Evolutionary conservation across 92 coral and sea anemone genomes (phyloP).

Genomic region (Siderastrea radians): DNA sequence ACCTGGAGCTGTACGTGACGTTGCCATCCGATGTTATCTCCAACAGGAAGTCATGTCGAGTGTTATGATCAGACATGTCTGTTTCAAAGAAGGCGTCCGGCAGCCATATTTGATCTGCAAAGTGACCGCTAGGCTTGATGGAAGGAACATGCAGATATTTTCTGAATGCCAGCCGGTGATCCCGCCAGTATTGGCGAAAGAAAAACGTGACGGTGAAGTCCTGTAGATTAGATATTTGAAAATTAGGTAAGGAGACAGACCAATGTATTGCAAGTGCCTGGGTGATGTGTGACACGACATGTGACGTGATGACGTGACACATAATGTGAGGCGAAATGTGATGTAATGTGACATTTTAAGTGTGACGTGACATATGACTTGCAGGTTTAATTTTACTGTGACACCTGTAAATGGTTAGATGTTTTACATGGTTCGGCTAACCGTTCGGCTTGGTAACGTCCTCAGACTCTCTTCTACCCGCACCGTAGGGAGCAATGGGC

Average conservation of each 20-base stretch:
- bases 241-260: background rate
- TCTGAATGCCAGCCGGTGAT: conserved; percentile 76
- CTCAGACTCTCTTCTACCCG: too few species aligned
- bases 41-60: conserved; percentile 52
- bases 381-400: too few species aligned
- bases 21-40: conserved; percentile 56
- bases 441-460: too few species aligned
- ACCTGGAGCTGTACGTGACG: conserved; percentile 68
- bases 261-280: too few species aligned
- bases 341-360: too few species aligned
- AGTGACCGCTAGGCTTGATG: conserved; percentile 48
- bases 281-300: too few species aligned
- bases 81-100: conserved; percentile 73
- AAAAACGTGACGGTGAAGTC: conserved; percentile 75
- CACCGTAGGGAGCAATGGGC: too few species aligned
- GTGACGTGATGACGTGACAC: too few species aligned
- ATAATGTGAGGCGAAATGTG: too few species aligned
- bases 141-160: conserved; percentile 30
- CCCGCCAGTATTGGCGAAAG: conserved; percentile 78
- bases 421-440: too few species aligned
- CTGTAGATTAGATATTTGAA: background rate
- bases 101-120: conserved; percentile 65
- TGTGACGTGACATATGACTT: too few species aligned
- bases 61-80: conserved; percentile 65
- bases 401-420: too few species aligned